Conservation (phyloP, 2,888 invertebrate species). For the Opisthograptis luteolata region DNA sequence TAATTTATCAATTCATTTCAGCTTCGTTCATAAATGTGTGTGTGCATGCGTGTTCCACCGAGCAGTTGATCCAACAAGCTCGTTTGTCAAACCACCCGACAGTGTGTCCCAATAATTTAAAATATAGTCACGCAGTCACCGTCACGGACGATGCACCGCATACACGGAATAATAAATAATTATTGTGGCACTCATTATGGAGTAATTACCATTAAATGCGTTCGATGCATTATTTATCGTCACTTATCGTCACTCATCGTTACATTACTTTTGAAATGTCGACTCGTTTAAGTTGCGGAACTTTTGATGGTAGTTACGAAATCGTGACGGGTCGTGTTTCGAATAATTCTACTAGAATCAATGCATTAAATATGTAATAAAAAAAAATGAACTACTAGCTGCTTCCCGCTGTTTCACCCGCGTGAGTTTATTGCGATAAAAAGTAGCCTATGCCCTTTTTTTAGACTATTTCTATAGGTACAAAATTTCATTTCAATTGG, state of each 20-base stretch:
- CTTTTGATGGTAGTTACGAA: background rate
- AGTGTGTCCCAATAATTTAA: conserved; percentile 45
- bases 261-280: conserved; percentile 6
- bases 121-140: conserved; percentile 59
- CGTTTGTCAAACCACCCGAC: conserved; percentile 18
- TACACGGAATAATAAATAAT: conserved; percentile 63
- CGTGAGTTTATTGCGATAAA: too few species aligned
- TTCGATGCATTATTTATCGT: conserved; percentile 62
- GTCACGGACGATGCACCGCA: conserved; percentile 48
- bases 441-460: too few species aligned
- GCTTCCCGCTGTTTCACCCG: too few species aligned
- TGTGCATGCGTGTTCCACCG: background rate
- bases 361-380: too few species aligned
- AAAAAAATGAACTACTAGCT: too few species aligned
- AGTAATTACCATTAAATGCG: conserved; percentile 69
- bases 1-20: too few species aligned
- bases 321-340: too few species aligned
- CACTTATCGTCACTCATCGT: conserved; percentile 2
- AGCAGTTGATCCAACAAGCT: background rate
- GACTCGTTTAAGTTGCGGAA: background rate
- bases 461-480: too few species aligned
- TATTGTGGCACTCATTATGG: conserved; percentile 68
- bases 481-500: too few species aligned
- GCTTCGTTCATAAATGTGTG: too few species aligned
- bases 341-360: too few species aligned